Evolutionary conservation across 2,113 vertebrate species (phyloP), one percentile per base, ranked within the genome.

Genomic region (Rhipidura dahli): DNA sequence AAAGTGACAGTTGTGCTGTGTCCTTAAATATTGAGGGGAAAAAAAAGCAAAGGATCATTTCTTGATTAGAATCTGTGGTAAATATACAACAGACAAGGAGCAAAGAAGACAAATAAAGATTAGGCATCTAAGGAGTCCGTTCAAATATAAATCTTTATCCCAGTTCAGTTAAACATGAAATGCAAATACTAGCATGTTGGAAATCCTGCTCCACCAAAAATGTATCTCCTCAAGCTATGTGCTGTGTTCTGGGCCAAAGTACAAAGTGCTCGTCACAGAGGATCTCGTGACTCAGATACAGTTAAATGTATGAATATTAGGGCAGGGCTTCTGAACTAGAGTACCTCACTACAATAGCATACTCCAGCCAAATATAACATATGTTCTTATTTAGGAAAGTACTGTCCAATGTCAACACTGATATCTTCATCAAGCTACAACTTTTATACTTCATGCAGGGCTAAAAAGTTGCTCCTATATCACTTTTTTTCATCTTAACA

Each of bases 151-250:
- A 76, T 95, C 59, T 80, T 60, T 92, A 80, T 82, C 59, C 57
- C 42, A 79, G 63, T 95, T 94, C 53, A 79, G 54, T 94, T 79
- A 91, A 84, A 90, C 69, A 64, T n/a, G 66, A 72, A 96, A 66
- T 86, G 78, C 85, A 95, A 95, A 96, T 91, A 95, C 28, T 47
- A 85, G 60, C 11, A 4, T 51, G 70, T 54, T 94, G 50, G 66
- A 94, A 96, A 96, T 94, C 35, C 87, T 66, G 63, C 94, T 95
- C 95, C 95, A 90, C 96, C 91, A 95, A 63, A 65, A 95, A 56
- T 60, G 40, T 53, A 23, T 91, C 82, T 93, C 66, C 53, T 69
- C 49, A 61, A 65, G 69, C 53, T 31, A 2, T 60, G 35, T 40
- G 39, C 91, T 77, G 42, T 5, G 0, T 90, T 93, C 84, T 75